Evolutionary conservation across 1,140 invertebrate genomes (phyloP), one percentile per base, ranked within the genome.

Genomic region (Psilanteris sp.): DNA sequence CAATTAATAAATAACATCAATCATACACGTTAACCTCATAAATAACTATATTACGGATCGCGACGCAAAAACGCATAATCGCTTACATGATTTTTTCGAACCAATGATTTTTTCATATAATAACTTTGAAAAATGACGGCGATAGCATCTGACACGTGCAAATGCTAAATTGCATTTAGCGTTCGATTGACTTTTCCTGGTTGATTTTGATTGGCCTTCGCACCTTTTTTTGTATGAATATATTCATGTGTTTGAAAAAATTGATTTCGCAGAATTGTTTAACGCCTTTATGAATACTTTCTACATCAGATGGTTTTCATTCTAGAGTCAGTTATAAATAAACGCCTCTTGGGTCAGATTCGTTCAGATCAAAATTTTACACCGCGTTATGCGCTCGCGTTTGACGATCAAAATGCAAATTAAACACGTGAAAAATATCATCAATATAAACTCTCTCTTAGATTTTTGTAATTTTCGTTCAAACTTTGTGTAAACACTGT

Each of bases 201-300:
- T 73, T 73, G 59, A 73, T 73, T 73, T 73, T 66, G 57, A 73
- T 72, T 64, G 50, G 52, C 59, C 68, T 64, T 72, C 59, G 37
- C 48, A 22, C 9, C 20, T 54, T 57, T 52, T 71, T 71, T 54
- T 71, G 15, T 59, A 70, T 70, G 44, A 70, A 70, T 61, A 70
- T 70, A 44, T 37, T 43, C 54, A 61, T 59, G 9, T 10, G 9
- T 7, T 4, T 27, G 7, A 46, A 46, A 61, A 50, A 70, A 32
- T 20, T 46, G 13, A 31, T 55, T 67, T 67, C 48, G 62, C 62
- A 67, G 62, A 67, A 67, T 55, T 57, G 34, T 57, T 57, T 50
- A 55, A 31, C 50, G 29, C 26, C 8, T 22, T 41, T 44, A 54
- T 36, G 48, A 44, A 66, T 54, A 29, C 36, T 66, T 44, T 66